Conservation (phyloP, 2,797 vertebrate species). For the Anguilla marmorata region DNA sequence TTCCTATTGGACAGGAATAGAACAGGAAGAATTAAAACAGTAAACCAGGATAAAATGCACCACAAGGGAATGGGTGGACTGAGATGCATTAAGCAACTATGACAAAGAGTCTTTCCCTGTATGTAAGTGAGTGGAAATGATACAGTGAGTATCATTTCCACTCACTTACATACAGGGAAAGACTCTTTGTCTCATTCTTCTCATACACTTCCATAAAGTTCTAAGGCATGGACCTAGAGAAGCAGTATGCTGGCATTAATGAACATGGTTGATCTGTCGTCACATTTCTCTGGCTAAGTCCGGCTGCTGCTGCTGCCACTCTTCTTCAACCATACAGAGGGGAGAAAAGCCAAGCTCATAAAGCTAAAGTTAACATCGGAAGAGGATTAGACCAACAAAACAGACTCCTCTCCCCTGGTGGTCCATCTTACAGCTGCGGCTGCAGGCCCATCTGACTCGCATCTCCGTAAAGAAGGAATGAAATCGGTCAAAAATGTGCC, state of each 20-base stretch:
- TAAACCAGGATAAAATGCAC: not conserved
- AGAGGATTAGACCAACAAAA: too few relatives aligned
- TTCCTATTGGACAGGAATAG: conserved; percentile 73
- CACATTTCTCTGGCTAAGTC: too few relatives aligned
- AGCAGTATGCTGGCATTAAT: not conserved
- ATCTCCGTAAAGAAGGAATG: not conserved
- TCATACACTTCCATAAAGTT: not conserved
- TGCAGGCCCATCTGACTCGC: not conserved
- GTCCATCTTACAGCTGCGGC: too few relatives aligned
- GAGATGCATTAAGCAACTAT: not conserved
- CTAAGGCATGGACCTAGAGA: not conserved
- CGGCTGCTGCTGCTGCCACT: too few relatives aligned
- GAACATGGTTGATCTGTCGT: too few relatives aligned
- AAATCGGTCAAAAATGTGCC: not conserved
- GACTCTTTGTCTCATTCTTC: not conserved
- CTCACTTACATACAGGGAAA: not conserved
- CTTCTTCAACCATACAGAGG: not conserved
- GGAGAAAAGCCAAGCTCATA: not conserved
- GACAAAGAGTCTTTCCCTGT: not conserved
- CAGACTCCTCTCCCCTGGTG: too few relatives aligned
- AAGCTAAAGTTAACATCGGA: not conserved
- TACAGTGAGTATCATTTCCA: not conserved
- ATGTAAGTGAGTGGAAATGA: not conserved
- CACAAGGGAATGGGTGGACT: not conserved
- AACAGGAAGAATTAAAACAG: not conserved